Evolutionary conservation across 1,140 invertebrate species (phyloP).

Genomic region (Orius insidiosus): DNA sequence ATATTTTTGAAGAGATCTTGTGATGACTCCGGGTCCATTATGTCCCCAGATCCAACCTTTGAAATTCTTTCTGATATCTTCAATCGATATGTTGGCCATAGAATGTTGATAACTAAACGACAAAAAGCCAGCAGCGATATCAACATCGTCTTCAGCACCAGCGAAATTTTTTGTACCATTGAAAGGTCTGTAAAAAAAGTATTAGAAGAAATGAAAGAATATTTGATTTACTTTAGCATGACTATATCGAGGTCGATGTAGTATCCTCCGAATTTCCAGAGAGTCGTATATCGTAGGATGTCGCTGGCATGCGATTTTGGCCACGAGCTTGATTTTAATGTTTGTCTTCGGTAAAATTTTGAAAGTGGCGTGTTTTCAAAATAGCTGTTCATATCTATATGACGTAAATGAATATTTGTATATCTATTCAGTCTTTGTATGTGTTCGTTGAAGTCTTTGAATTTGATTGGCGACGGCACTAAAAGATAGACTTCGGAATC

Average conservation of each 20-base stretch:
- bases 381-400: slow-evolving; percentile 36
- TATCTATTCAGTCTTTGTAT: slow-evolving; percentile 29
- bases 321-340: slow-evolving; percentile 35
- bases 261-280: slow-evolving; percentile 61
- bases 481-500: slow-evolving; percentile 19
- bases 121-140: slow-evolving; percentile 18
- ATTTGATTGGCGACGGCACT: slow-evolving; percentile 18
- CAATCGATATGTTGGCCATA: slow-evolving; percentile 13
- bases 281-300: slow-evolving; percentile 45
- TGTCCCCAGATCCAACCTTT: slow-evolving; percentile 36
- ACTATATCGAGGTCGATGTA: slow-evolving; percentile 63
- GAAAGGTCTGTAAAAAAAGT: slow-evolving; percentile 12
- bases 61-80: slow-evolving; percentile 18
- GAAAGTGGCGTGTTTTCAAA: slow-evolving; percentile 39
- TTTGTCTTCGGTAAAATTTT: slow-evolving; percentile 30
- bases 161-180: slow-evolving; percentile 17
- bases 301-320: slow-evolving; percentile 44
- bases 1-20: slow-evolving; percentile 37
- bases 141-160: slow-evolving; percentile 18
- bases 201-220: slow-evolving; percentile 1
- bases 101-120: slow-evolving; percentile 13
- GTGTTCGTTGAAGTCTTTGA: not conserved
- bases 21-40: slow-evolving; percentile 56
- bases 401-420: slow-evolving; percentile 31
- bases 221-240: slow-evolving; percentile 31